A percentile compares a stretch with the other conserved stretches of the same genome.
Conservation (phyloP, 2,888 invertebrate genomes). For the Ennomos erosarius region DNA sequence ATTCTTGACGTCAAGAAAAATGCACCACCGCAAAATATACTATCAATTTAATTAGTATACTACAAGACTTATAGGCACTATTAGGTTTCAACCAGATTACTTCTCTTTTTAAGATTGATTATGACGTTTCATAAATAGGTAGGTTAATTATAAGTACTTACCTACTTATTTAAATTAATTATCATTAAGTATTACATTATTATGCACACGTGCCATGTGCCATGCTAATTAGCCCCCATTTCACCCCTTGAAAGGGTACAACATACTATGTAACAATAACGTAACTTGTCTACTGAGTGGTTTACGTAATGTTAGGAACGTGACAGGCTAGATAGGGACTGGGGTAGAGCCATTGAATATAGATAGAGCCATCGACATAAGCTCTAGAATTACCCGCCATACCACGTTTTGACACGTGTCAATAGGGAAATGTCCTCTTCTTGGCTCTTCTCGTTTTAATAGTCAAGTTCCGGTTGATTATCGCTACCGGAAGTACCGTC, state of each 20-base stretch:
- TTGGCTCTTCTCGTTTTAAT: conserved; percentile 9
- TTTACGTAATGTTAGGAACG: conserved; percentile 3
- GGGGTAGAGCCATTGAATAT: no score
- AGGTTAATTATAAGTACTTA: no score
- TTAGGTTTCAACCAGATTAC: no score
- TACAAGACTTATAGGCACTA: no score
- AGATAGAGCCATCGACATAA: no score
- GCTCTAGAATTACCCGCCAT: no score
- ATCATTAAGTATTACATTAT: background rate
- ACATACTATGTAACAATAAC: conserved; percentile 38
- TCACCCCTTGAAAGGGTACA: conserved; percentile 50
- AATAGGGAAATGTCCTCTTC: conserved; percentile 5
- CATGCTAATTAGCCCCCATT: conserved; percentile 39
- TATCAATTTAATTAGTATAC: no score
- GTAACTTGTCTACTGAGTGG: conserved; percentile 29
- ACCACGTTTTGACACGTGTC: conserved; percentile 8
- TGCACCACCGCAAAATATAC: no score
- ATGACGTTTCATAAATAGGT: background rate
- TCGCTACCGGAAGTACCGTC: conserved; percentile 6
- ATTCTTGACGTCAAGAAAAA: no score
- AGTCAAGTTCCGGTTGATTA: conserved; percentile 1
- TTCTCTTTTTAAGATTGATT: no score
- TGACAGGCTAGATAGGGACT: conserved; percentile 1
- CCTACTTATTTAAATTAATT: conserved; percentile 9
- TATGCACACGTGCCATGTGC: background rate